Percentiles rank a stretch among this genome's conserved stretches.
Evolutionary conservation across 2,797 vertebrate species (phyloP).

Genomic region (Alfaro cultratus): DNA sequence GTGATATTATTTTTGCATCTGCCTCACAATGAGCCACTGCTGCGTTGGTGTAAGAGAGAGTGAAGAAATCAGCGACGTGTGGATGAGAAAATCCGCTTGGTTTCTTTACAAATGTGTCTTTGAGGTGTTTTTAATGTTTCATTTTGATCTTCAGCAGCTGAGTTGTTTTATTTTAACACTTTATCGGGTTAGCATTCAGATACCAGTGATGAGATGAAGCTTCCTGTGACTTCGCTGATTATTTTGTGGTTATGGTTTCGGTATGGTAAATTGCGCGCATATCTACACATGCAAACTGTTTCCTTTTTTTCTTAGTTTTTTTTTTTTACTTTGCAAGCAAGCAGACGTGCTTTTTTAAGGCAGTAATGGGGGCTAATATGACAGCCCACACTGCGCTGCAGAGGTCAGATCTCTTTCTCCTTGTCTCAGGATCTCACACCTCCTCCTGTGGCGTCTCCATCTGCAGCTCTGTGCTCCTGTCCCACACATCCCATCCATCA

Average conservation of each 20-base stretch:
- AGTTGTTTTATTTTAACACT: neutral
- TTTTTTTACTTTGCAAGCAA: neutral
- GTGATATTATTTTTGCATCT: neutral
- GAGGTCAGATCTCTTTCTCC: conserved; percentile 49
- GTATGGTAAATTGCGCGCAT: neutral
- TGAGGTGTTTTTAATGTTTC: neutral
- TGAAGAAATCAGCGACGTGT: neutral
- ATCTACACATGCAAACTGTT: neutral
- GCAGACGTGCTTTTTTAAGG: conserved; percentile 20
- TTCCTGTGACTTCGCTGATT: conserved; percentile 28
- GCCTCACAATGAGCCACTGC: neutral
- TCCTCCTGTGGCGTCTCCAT: conserved; percentile 62
- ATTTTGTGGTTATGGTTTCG: neutral
- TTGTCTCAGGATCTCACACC: conserved; percentile 33
- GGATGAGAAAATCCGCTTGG: neutral
- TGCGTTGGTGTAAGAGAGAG: neutral
- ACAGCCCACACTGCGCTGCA: conserved; percentile 54
- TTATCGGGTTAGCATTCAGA: neutral
- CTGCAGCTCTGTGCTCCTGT: conserved; percentile 42
- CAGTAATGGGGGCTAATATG: conserved; percentile 36
- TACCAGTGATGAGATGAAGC: neutral
- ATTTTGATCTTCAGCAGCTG: neutral
- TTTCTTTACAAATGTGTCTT: neutral
- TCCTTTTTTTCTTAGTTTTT: conserved; percentile 6
- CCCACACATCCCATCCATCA: conserved; percentile 45